Evolutionary conservation across 2,888 invertebrate species (phyloP).

Genomic region (Malthinus seriepunctatus): DNA sequence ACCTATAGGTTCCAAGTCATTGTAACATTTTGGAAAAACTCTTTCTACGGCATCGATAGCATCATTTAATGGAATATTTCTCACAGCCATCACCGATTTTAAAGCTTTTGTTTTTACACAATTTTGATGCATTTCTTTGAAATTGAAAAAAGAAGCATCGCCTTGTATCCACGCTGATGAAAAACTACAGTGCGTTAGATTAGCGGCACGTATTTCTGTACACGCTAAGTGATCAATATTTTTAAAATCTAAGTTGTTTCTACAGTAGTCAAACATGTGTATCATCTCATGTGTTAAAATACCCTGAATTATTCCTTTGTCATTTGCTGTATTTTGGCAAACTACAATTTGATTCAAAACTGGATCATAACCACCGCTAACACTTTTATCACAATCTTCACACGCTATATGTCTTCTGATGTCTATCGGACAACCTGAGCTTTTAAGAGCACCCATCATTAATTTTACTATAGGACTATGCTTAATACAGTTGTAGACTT

Average conservation of each 20-base stretch:
- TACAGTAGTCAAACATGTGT: conserved; percentile 95
- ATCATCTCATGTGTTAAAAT: conserved; percentile 91
- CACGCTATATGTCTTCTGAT: conserved; percentile 88
- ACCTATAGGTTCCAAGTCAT: conserved; percentile 91
- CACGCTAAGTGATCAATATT: conserved; percentile 93
- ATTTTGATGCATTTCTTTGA: conserved; percentile 78
- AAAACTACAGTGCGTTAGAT: conserved; percentile 90
- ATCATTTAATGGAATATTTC: conserved; percentile 71
- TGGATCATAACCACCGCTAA: conserved; percentile 92
- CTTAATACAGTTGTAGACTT: conserved; percentile 74
- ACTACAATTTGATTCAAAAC: conserved; percentile 85
- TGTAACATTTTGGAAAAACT: conserved; percentile 90
- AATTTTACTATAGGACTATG: conserved; percentile 81
- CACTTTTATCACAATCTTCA: conserved; percentile 82
- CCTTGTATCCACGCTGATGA: conserved; percentile 78
- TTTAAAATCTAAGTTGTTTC: conserved; percentile 83
- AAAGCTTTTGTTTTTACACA: conserved; percentile 91
- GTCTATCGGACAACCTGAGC: conserved; percentile 80
- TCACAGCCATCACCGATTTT: conserved; percentile 79
- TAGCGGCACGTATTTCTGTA: conserved; percentile 93
- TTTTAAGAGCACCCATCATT: conserved; percentile 82
- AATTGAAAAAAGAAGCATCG: conserved; percentile 70
- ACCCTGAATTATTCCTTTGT: conserved; percentile 72
- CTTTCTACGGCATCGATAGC: conserved; percentile 79
- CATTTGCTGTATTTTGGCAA: conserved; percentile 82